phyloP scores from a whole-genome alignment of 2,888 invertebrate genomes.

The Congeria kusceri region DNA sequence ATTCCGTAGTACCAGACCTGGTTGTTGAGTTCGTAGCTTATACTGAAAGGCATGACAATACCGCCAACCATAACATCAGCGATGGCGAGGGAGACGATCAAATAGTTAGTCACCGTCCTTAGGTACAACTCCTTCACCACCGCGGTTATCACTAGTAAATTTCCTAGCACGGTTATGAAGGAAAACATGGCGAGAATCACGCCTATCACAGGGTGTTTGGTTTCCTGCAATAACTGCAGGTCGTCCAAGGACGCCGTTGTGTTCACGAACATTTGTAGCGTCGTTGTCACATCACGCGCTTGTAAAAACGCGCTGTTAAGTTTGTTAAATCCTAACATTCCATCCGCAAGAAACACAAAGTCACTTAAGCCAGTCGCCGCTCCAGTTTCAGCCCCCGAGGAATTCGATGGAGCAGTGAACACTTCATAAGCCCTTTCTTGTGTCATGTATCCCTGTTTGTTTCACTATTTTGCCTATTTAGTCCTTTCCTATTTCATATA shows the following conservation, averaged over 20 bases:
- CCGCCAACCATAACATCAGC: conserved; percentile 98
- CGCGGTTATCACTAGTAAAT: conserved; percentile 96
- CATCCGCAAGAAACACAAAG: too few relatives aligned
- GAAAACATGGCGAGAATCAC: conserved; percentile 94
- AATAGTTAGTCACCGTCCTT: conserved; percentile 98
- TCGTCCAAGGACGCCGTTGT: conserved; percentile 37
- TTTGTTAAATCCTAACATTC: too few relatives aligned
- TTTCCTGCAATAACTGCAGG: too few relatives aligned
- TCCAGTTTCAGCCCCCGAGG: too few relatives aligned
- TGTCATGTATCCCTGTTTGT: too few relatives aligned
- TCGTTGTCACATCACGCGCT: too few relatives aligned
- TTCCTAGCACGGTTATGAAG: conserved; percentile 97
- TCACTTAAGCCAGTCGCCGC: too few relatives aligned
- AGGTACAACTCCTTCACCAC: conserved; percentile 96
- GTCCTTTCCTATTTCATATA: too few relatives aligned
- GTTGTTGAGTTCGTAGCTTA: conserved; percentile 80
- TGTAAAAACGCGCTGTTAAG: too few relatives aligned
- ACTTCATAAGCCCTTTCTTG: too few relatives aligned
- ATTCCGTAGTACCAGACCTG: conserved; percentile 95
- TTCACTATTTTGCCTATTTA: too few relatives aligned
- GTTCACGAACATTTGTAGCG: conserved; percentile 47
- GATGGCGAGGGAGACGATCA: conserved; percentile 97
- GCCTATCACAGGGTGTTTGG: conserved; percentile 86
- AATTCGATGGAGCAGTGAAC: too few relatives aligned
- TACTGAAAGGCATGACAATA: conserved; percentile 97